Evolutionary conservation across 2,888 invertebrate species (phyloP).

Genomic region (Drosophila austrosaltans): DNA sequence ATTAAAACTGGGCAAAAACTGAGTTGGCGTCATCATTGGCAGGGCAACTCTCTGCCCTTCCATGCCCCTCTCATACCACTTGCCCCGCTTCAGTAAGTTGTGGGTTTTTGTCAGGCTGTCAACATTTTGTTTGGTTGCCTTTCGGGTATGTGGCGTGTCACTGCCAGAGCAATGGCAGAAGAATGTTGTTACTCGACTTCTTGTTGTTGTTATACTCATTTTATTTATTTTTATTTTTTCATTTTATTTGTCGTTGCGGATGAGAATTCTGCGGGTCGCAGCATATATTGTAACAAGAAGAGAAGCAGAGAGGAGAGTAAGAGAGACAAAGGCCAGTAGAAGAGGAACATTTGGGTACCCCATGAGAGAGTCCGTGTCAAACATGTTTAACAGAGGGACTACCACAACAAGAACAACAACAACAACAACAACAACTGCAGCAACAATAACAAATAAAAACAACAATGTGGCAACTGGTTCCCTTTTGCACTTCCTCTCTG

Average conservation of each 20-base stretch:
- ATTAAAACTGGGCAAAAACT: slow-evolving; percentile 49
- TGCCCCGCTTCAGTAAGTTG: slow-evolving; percentile 19
- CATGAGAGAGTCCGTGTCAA: slow-evolving; percentile 73
- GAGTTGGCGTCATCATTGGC: slow-evolving; percentile 11
- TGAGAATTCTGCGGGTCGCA: slow-evolving; percentile 64
- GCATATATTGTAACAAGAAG: slow-evolving; percentile 31
- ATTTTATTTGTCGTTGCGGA: slow-evolving; percentile 14
- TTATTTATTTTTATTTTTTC: slow-evolving; percentile 18
- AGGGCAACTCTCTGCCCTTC: neutral
- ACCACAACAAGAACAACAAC: slow-evolving; percentile 69
- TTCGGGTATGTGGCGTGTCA: slow-evolving; percentile 67
- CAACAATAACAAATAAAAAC: slow-evolving; percentile 61
- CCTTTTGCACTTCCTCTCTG: slow-evolving; percentile 26
- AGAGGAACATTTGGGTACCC: slow-evolving; percentile 42
- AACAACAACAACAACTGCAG: slow-evolving; percentile 41
- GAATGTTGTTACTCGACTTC: slow-evolving; percentile 24
- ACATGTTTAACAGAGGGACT: slow-evolving; percentile 71
- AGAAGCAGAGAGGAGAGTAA: slow-evolving; percentile 17
- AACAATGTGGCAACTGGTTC: slow-evolving; percentile 50
- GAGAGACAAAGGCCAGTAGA: neutral
- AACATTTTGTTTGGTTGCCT: slow-evolving; percentile 39
- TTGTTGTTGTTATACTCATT: slow-evolving; percentile 34
- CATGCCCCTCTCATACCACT: slow-evolving; percentile 3
- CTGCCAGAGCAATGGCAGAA: slow-evolving; percentile 56
- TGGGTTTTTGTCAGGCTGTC: slow-evolving; percentile 50